Base-by-base conservation (phyloP, 2,888 invertebrate species). In the Cephus nigrinus region DNA sequence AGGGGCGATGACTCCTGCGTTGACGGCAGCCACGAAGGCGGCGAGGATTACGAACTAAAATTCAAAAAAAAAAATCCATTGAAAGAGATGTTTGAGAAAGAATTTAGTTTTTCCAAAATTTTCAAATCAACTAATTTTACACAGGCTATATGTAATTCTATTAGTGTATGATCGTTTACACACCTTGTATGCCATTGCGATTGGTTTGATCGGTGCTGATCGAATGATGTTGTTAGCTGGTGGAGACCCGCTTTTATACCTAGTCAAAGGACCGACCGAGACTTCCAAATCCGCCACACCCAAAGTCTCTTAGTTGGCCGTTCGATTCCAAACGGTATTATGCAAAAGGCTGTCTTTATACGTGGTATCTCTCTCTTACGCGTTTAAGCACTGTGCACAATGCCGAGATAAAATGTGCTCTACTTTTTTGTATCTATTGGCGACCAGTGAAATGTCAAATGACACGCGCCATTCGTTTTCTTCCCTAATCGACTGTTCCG, bases 21-120 rank as follows among this genome's bases (percentile, higher is more conserved):
- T 93, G n/a, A 93, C 92, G 36, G 90, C 82, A 3, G 92, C 93
- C 84, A 92, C 5, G 92, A 91, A 9, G 90, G 88, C 0, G 90
- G 92, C n/a, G 93, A 90, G 75, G 76, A 91, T 83, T 83, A 89
- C 84, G 75, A 93, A 84, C 93, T 93, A 87, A 69, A 87, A 86
- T 81, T 69, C 0, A 9, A 76, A 69, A 76, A 69, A 69, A 12
- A 75, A 68, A 30, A 36, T 40, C 12, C 40, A 40, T 78, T 75
- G 5, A 15, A 15, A n/a, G 34, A 11, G 68, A 5, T 33, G n/a
- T 12, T 30, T 69, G 33, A 32, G 33, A 32, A 31, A 75, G 11
- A 69, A 1, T 35, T 55, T 31, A 55, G 11, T 33, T n/a, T 23
- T 36, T 12, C 0, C 4, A 36, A 36, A 36, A 12, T 36, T 12